Percentiles rank a stretch among this genome's conserved stretches.
These are phyloP conservation scores for Salvator merianae DNA, from an alignment of 2,113 vertebrate species.

Conservation along the genomic window DNA sequence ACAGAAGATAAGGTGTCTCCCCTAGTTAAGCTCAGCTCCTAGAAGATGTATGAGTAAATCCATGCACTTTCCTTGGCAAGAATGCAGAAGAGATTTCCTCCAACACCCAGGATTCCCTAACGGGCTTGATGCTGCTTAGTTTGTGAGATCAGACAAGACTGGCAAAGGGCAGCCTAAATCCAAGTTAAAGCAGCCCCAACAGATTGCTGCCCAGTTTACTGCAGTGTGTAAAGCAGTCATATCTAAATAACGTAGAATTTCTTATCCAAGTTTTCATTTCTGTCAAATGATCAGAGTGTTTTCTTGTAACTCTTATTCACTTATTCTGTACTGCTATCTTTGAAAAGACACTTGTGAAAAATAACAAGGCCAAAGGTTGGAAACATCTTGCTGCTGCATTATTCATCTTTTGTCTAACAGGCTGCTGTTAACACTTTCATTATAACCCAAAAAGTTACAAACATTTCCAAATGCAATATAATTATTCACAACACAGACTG, in stretches of 20 bases:
- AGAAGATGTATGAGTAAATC: too few species aligned
- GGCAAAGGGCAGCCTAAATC: too few species aligned
- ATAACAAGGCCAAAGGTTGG: background rate
- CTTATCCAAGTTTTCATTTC: background rate
- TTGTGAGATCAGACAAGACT: too few species aligned
- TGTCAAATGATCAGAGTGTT: background rate
- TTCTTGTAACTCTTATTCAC: background rate
- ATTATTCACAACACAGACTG: background rate
- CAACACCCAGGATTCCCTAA: too few species aligned
- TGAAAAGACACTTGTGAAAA: background rate
- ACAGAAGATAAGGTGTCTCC: too few species aligned
- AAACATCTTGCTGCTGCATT: background rate
- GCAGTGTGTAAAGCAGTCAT: background rate
- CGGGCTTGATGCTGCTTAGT: too few species aligned
- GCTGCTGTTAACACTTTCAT: background rate
- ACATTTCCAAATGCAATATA: background rate
- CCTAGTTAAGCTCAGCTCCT: too few species aligned
- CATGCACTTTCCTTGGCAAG: too few species aligned
- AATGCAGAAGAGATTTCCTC: too few species aligned
- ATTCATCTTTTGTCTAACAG: background rate
- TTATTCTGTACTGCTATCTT: background rate
- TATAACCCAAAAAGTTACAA: background rate
- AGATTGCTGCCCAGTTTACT: too few species aligned
- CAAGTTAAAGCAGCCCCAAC: too few species aligned
- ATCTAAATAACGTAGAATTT: background rate